phyloP scores from a whole-genome alignment of 92 coral and sea anemone genomes.

The Palythoa grandiflora region DNA sequence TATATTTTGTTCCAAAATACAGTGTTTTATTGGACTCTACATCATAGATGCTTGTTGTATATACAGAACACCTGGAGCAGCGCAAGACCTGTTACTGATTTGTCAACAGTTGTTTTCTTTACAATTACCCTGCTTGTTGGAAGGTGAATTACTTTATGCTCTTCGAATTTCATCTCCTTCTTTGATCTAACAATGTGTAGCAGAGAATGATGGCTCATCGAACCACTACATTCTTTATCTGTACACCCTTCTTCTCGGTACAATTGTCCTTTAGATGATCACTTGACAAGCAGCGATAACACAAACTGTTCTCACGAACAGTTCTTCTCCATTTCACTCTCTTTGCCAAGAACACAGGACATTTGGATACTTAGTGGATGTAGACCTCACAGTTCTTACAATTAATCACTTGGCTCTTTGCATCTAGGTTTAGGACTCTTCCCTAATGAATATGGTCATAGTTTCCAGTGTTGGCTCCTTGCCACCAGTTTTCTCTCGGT shows the following conservation, averaged over 20 bases:
- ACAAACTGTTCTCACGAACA: not conserved
- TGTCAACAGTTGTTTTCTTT: conserved; percentile 3
- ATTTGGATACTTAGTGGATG: conserved; percentile 18
- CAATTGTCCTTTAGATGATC: conserved; percentile 1
- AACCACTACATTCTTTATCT: not conserved
- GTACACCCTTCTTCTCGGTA: conserved; percentile 20
- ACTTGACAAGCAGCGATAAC: conserved; percentile 1
- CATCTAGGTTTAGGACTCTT: conserved; percentile 24
- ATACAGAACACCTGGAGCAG: too few relatives aligned
- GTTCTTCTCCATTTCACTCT: conserved; percentile 55
- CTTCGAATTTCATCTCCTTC: not conserved
- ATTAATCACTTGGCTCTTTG: not conserved
- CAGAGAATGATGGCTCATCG: conserved; percentile 3
- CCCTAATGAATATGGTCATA: conserved; percentile 37
- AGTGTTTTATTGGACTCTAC: too few relatives aligned
- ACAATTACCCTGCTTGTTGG: too few relatives aligned
- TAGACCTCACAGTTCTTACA: conserved; percentile 45
- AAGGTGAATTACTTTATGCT: not conserved
- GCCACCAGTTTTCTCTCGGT: conserved; percentile 25
- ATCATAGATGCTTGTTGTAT: too few relatives aligned
- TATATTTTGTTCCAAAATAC: too few relatives aligned
- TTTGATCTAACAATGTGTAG: not conserved
- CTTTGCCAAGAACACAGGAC: conserved; percentile 43
- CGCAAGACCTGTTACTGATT: not conserved
- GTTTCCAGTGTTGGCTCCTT: conserved; percentile 49